Evolutionary conservation across 2,797 vertebrate genomes (phyloP).

Genomic region (Synanceia verrucosa): DNA sequence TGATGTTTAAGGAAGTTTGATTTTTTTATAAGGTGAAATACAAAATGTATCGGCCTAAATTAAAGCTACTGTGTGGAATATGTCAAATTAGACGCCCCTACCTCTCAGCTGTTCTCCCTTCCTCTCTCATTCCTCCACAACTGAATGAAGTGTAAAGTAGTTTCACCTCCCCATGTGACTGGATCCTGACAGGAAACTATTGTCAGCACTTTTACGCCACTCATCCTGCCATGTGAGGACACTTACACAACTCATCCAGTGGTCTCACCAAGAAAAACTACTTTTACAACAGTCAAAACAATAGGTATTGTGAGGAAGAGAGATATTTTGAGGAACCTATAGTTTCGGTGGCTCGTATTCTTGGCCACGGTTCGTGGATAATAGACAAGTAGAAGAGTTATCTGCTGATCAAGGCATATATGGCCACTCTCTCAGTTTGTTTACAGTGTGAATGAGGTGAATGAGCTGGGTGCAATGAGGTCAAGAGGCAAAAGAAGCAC

Average conservation of each 20-base stretch:
- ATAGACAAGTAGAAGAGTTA: constrained; percentile 34
- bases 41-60: neutral
- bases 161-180: constrained; percentile 78
- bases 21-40: neutral
- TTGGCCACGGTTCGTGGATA: constrained; percentile 47
- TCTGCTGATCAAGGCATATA: constrained; percentile 32
- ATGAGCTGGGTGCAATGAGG: constrained; percentile 26
- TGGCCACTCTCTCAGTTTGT: constrained; percentile 31
- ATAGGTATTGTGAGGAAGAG: constrained; percentile 11
- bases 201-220: constrained; percentile 73
- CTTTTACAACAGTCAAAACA: constrained; percentile 56
- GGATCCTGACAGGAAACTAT: constrained; percentile 75
- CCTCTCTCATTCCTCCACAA: constrained; percentile 29
- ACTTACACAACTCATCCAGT: constrained; percentile 59
- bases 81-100: constrained; percentile 40
- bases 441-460: constrained; percentile 16
- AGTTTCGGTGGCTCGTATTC: constrained; percentile 30
- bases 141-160: constrained; percentile 55
- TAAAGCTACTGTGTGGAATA: constrained; percentile 3
- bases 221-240: constrained; percentile 47
- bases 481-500: constrained; percentile 34
- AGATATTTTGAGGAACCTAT: constrained; percentile 38
- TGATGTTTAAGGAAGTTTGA: neutral
- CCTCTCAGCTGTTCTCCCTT: constrained; percentile 41
- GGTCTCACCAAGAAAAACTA: constrained; percentile 32